Conservation (phyloP, 2,888 invertebrate genomes). For the Nephrotoma appendiculata region DNA sequence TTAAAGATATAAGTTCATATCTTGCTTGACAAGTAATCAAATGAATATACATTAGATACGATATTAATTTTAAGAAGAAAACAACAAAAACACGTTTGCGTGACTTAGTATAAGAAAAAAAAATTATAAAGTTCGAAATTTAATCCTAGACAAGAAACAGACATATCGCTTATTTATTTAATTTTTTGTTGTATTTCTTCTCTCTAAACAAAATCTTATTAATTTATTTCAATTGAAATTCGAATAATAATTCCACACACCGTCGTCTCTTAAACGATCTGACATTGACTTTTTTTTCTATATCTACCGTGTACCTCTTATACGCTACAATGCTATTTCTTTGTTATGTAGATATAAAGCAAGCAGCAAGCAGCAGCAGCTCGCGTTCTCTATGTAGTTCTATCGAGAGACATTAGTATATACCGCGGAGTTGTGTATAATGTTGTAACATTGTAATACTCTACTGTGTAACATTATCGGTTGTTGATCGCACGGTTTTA, state of each 20-base stretch:
- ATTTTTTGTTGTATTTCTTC: background rate
- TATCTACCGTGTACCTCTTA: background rate
- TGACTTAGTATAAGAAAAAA: background rate
- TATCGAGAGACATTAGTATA: background rate
- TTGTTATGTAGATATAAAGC: background rate
- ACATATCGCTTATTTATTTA: background rate
- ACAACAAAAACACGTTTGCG: background rate
- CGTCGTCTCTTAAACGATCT: background rate
- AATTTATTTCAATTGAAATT: background rate
- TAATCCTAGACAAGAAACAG: background rate
- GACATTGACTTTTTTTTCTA: background rate
- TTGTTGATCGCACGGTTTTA: background rate
- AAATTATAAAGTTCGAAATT: background rate
- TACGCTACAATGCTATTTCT: background rate
- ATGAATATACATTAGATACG: background rate
- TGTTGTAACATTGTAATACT: background rate
- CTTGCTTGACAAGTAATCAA: background rate
- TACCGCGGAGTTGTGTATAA: background rate
- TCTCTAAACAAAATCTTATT: background rate
- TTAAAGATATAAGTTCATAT: background rate
- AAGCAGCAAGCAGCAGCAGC: background rate
- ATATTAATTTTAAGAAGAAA: background rate
- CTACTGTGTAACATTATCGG: background rate
- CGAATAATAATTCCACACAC: background rate
- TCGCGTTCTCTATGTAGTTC: background rate